Conservation (phyloP, 2,797 vertebrate genomes). For the Acomys russatus region DNA sequence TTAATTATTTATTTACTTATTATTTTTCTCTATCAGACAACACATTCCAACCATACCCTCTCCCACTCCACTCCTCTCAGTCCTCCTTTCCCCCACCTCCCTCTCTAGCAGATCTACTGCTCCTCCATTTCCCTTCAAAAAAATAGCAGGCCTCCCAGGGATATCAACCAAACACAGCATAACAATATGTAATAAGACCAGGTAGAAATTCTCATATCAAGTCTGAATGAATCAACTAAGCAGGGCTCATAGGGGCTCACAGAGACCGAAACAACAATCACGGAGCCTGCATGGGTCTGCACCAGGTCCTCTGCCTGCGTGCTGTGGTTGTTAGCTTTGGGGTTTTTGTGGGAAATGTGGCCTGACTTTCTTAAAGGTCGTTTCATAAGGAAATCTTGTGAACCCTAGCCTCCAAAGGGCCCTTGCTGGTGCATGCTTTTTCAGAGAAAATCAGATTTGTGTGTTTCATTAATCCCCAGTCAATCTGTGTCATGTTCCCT, state of each 20-base stretch:
- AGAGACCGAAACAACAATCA: neutral
- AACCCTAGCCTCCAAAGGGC: constrained; percentile 85
- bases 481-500: constrained; percentile 92
- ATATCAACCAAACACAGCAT: neutral
- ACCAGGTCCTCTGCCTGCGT: neutral
- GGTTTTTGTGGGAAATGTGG: neutral
- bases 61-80: neutral
- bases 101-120: neutral
- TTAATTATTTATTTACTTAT: neutral
- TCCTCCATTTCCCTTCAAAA: neutral
- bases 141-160: neutral
- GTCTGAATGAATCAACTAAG: neutral
- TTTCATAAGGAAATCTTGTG: constrained; percentile 80
- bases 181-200: neutral
- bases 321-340: neutral
- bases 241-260: neutral
- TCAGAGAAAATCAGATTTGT: constrained; percentile 97
- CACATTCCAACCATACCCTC: neutral
- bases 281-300: neutral
- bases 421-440: constrained; percentile 93
- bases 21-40: neutral
- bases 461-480: constrained; percentile 95
- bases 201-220: neutral
- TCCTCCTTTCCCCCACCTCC: neutral
- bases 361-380: constrained; percentile 69